phyloP scores from a whole-genome alignment of 2,888 invertebrate species.

The Protonemura montana region DNA sequence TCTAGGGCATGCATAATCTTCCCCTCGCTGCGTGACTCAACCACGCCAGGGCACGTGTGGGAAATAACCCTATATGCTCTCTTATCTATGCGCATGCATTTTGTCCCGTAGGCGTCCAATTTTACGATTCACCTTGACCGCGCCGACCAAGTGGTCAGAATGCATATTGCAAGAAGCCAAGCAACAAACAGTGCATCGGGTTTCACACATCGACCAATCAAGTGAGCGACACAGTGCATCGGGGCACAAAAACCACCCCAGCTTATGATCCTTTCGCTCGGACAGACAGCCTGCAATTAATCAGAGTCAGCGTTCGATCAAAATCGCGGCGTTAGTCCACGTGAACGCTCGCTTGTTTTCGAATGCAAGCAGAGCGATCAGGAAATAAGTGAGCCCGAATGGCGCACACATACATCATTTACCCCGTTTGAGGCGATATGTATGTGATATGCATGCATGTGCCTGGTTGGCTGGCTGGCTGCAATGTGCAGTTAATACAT shows the following conservation, averaged over 20 bases:
- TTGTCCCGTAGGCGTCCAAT: neutral
- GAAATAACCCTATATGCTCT: neutral
- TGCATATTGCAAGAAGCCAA: too few species aligned
- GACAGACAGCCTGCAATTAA: neutral
- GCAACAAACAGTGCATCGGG: too few species aligned
- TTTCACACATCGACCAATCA: neutral
- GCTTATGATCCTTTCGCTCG: neutral
- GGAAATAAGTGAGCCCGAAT: slow-evolving; percentile 1
- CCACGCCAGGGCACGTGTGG: neutral
- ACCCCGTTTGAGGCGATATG: neutral
- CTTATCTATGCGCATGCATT: neutral
- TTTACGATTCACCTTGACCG: neutral
- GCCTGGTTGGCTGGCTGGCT: neutral
- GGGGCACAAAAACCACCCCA: neutral
- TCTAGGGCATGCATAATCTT: neutral
- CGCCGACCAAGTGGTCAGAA: neutral
- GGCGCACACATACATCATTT: neutral
- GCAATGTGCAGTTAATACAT: neutral
- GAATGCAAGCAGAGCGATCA: neutral
- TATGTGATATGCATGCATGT: neutral
- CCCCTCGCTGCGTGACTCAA: neutral
- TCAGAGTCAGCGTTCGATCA: neutral
- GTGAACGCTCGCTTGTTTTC: neutral
- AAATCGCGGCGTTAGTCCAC: neutral
- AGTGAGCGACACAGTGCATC: neutral